Conservation (phyloP, 2,888 invertebrate species). For the Drosophila macrospina region DNA sequence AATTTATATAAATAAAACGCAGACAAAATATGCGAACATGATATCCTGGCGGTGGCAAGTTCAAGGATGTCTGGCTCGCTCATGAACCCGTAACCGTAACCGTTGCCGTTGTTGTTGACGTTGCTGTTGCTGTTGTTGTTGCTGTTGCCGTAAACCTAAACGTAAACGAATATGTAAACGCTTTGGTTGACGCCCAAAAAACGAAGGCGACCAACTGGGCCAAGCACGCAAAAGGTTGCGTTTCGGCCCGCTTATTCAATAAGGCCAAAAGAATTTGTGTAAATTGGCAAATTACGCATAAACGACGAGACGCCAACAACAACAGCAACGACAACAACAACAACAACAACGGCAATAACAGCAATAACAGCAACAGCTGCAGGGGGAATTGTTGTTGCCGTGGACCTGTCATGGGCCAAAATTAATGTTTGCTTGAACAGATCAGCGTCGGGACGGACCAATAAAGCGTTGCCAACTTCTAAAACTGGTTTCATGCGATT, state of each 20-base stretch:
- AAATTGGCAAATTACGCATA: constrained; percentile 67
- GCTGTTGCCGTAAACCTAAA: constrained; percentile 2
- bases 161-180: constrained; percentile 19
- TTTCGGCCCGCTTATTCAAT: constrained; percentile 46
- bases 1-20: constrained; percentile 68
- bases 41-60: constrained; percentile 74
- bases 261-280: constrained; percentile 59
- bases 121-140: constrained; percentile 9
- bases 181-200: constrained; percentile 8
- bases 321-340: constrained; percentile 28
- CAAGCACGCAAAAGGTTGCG: constrained; percentile 47
- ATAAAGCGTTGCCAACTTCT: constrained; percentile 31
- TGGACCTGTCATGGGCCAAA: constrained; percentile 47
- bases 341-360: constrained; percentile 32
- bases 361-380: too few relatives aligned
- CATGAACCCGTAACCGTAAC: constrained; percentile 57
- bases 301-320: constrained; percentile 48
- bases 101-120: constrained; percentile 20
- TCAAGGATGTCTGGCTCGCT: constrained; percentile 71
- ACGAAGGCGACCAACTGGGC: constrained; percentile 13
- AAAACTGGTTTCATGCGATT: constrained; percentile 46
- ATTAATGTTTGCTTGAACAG: constrained; percentile 43
- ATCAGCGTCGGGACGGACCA: constrained; percentile 43
- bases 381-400: constrained; percentile 41
- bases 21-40: constrained; percentile 75